Conservation (phyloP, 2,888 invertebrate genomes). For the Stegana nigrithorax region DNA sequence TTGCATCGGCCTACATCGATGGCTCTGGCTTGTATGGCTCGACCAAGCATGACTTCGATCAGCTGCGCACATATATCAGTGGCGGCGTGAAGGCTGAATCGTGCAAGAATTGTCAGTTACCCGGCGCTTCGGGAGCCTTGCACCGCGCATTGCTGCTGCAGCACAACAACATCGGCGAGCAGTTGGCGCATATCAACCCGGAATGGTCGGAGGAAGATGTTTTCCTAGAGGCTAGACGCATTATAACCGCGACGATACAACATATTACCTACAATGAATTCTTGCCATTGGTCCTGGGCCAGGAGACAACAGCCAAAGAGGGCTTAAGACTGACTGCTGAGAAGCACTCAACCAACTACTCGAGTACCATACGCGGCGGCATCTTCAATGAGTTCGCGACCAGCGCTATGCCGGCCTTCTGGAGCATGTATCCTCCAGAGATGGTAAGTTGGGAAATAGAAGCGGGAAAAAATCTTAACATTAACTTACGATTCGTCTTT, state of each 20-base stretch:
- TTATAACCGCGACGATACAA: conserved; percentile 83
- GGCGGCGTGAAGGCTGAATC: conserved; percentile 78
- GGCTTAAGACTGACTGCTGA: conserved; percentile 75
- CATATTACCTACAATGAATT: conserved; percentile 88
- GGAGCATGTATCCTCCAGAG: conserved; percentile 80
- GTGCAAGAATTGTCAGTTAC: conserved; percentile 76
- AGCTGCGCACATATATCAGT: conserved; percentile 77
- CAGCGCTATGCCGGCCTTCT: conserved; percentile 78
- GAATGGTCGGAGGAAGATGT: conserved; percentile 84
- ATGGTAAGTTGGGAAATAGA: conserved; percentile 71
- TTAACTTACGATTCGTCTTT: not conserved
- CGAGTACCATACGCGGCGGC: conserved; percentile 83
- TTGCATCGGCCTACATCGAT: conserved; percentile 85
- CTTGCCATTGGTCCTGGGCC: conserved; percentile 80
- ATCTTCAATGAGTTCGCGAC: conserved; percentile 83
- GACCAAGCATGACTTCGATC: conserved; percentile 78
- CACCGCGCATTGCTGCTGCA: conserved; percentile 80
- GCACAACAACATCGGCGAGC: conserved; percentile 83
- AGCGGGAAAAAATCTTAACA: not conserved
- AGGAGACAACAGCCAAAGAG: conserved; percentile 65
- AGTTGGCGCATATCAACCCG: conserved; percentile 77
- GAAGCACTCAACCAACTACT: conserved; percentile 84
- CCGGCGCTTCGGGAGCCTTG: conserved; percentile 77
- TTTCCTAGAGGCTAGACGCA: conserved; percentile 80
- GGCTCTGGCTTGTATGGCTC: conserved; percentile 84